These are phyloP conservation scores for Pangasius mekongensis DNA, from an alignment of 2,797 vertebrate genomes.

Conservation along the genomic window DNA sequence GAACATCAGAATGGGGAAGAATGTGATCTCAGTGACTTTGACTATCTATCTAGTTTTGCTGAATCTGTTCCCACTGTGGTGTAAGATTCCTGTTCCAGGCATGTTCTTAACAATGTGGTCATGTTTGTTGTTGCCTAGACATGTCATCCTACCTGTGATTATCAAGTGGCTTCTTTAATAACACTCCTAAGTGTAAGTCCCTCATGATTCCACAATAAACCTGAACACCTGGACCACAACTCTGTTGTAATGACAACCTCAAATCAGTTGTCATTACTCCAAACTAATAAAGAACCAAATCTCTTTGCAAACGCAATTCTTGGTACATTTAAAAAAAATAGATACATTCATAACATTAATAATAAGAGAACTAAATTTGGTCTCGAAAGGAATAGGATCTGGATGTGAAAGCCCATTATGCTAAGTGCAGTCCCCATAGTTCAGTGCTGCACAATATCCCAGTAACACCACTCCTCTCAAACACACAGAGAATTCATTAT, in stretches of 20 bases:
- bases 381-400: neutral
- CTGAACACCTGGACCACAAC: neutral
- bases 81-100: neutral
- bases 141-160: neutral
- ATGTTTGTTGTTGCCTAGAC: neutral
- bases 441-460: neutral
- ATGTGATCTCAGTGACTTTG: neutral
- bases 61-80: neutral
- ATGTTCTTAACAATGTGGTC: neutral
- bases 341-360: neutral
- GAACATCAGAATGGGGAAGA: neutral
- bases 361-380: neutral
- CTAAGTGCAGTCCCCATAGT: neutral
- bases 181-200: neutral
- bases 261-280: neutral
- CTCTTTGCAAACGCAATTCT: neutral
- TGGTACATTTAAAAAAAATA: neutral
- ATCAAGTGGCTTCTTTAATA: neutral
- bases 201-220: conserved; percentile 1
- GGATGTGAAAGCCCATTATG: neutral
- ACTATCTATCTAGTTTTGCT: neutral
- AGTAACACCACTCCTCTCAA: neutral
- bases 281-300: neutral
- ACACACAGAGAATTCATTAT: neutral
- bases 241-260: neutral